Evolutionary conservation across 2,888 invertebrate species (phyloP), one percentile per base, ranked within the genome.

Genomic region (Suillia variegata): DNA sequence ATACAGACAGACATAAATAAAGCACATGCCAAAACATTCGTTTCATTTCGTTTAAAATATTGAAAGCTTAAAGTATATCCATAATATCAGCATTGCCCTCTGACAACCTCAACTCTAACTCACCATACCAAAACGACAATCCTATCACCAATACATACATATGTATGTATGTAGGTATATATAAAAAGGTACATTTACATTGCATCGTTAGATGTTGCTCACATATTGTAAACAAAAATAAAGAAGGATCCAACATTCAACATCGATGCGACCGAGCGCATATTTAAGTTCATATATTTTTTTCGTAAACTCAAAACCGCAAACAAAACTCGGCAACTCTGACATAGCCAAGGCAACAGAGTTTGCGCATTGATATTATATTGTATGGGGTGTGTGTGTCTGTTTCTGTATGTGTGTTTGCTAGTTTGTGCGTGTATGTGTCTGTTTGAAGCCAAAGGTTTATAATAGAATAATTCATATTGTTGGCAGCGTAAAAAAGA

Each of bases 211-310:
- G n/a, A 54, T 55, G 33, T 31, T 55, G 55, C 48, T 48, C 21
- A 20, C 34, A 22, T 47, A 13, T n/a, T n/a, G n/a, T n/a, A n/a
- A n/a, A n/a, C n/a, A n/a, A n/a, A n/a, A n/a, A n/a, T n/a, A 47
- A 54, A 54, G 54, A 26, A 45, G 47, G 55, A 31, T n/a, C n/a
- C n/a, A n/a, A n/a, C n/a, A n/a, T n/a, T n/a, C n/a, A 54, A 42
- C 54, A 54, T 38, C 42, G 42, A 54, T 54, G 54, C 54, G 47
- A 47, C 31, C 20, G 31, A 54, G 47, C 54, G 22, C 21, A 31
- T n/a, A n/a, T 15, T 15, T 26, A 18, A 47, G 52, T 21, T 54
- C 15, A 54, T 47, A 47, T 47, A 42, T n/a, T n/a, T n/a, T 53
- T 31, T 31, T 31, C 31, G 31, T 31, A 12, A 31, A 12, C n/a